A percentile compares a stretch with the other conserved stretches of the same genome.
phyloP scores from a whole-genome alignment of 2,113 vertebrate genomes.

The Psophia crepitans region DNA sequence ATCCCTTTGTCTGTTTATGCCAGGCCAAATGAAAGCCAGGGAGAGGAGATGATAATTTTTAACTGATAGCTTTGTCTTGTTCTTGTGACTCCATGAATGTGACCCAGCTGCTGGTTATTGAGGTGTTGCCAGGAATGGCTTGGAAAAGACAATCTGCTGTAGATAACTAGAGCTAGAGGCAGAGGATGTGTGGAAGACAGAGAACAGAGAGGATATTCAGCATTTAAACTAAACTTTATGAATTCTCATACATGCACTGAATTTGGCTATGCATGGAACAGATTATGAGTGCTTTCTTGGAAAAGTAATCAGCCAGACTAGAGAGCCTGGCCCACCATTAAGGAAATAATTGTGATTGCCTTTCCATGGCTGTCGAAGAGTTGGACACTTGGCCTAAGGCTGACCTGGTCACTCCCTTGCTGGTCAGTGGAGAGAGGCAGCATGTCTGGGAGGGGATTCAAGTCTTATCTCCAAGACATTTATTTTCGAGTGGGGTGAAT shows the following conservation, averaged over 20 bases:
- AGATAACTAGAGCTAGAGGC: not conserved
- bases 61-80: slow-evolving; percentile 19
- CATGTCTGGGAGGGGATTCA: not conserved
- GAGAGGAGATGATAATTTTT: not conserved
- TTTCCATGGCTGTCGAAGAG: not conserved
- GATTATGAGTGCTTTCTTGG: not conserved
- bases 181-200: not conserved
- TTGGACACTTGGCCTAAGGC: not conserved
- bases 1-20: not conserved
- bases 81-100: slow-evolving; percentile 10
- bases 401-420: not conserved
- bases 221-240: not conserved
- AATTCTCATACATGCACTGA: not conserved
- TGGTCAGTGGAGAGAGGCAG: not conserved
- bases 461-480: not conserved
- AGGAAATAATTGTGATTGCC: not conserved
- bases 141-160: slow-evolving; percentile 21
- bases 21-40: not conserved
- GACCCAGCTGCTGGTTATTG: slow-evolving; percentile 38
- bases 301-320: not conserved
- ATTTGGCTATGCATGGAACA: not conserved
- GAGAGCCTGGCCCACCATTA: not conserved
- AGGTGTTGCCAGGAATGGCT: slow-evolving; percentile 21
- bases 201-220: slow-evolving; percentile 38
- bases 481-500: not conserved